A percentile compares a stretch with the other conserved stretches of the same genome.
Conservation (phyloP, 1,140 invertebrate species). For the Euwallacea similis region DNA sequence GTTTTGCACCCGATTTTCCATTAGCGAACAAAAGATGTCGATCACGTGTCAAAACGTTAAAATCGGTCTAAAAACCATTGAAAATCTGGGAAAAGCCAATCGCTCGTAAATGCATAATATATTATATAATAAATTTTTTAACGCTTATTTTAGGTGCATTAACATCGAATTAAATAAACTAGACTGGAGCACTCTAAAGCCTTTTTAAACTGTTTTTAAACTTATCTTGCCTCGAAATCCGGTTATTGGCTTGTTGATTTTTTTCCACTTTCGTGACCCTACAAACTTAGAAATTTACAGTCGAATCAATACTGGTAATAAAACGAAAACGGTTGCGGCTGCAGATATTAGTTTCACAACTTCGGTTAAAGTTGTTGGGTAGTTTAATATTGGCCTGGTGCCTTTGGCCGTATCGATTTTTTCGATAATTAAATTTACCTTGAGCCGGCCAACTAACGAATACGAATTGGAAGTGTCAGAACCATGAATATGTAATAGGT, state of each 20-base stretch:
- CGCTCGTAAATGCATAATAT: neutral
- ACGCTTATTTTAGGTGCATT: too few species aligned
- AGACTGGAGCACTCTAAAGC: too few species aligned
- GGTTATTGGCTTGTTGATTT: too few species aligned
- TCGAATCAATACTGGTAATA: conserved; percentile 15
- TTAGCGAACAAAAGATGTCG: too few species aligned
- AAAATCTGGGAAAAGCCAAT: neutral
- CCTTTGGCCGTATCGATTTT: conserved; percentile 5
- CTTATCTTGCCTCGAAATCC: too few species aligned
- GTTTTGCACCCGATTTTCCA: too few species aligned
- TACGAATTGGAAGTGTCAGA: conserved; percentile 2
- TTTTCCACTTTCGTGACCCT: neutral
- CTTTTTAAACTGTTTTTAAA: too few species aligned
- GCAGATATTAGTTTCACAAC: conserved; percentile 21
- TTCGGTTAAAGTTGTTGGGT: conserved; percentile 13
- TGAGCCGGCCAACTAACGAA: neutral
- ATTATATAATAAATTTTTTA: too few species aligned
- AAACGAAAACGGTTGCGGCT: conserved; percentile 11
- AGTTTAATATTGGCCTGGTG: conserved; percentile 19
- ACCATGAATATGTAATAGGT: conserved; percentile 1
- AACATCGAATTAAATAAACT: too few species aligned
- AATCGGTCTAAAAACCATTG: neutral
- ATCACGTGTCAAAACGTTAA: too few species aligned
- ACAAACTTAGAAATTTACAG: conserved; percentile 17
- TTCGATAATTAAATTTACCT: conserved; percentile 20